Evolutionary conservation across 2,888 invertebrate genomes (phyloP).

Genomic region (Schizaphis graminum): DNA sequence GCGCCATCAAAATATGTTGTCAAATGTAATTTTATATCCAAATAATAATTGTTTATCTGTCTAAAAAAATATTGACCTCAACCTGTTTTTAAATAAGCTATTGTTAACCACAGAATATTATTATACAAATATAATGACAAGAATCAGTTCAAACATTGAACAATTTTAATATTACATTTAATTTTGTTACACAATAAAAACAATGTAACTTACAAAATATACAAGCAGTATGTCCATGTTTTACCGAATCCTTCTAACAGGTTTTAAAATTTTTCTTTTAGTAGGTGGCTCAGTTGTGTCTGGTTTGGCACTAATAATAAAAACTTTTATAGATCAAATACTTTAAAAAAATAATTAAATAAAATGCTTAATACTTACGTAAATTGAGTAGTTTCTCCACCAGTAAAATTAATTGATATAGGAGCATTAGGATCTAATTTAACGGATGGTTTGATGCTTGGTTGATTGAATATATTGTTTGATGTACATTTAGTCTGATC

Average conservation of each 20-base stretch:
- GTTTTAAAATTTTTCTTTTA: conserved; percentile 62
- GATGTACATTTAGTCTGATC: conserved; percentile 20
- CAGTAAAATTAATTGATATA: conserved; percentile 69
- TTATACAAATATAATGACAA: conserved; percentile 33
- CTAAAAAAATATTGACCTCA: conserved; percentile 26
- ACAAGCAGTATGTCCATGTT: conserved; percentile 35
- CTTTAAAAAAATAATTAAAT: background rate
- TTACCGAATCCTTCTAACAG: conserved; percentile 59
- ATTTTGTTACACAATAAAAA: conserved; percentile 32
- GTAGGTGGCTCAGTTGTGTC: conserved; percentile 52
- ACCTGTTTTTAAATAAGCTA: background rate
- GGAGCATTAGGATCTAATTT: conserved; percentile 69
- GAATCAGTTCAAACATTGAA: conserved; percentile 35
- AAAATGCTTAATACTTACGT: conserved; percentile 61
- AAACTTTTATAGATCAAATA: background rate
- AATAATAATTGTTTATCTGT: conserved; percentile 10
- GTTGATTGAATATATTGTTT: conserved; percentile 63
- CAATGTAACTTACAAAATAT: conserved; percentile 51
- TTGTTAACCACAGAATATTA: background rate
- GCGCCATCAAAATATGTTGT: conserved; percentile 14
- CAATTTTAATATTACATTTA: background rate
- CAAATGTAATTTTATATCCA: background rate
- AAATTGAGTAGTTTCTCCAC: conserved; percentile 68
- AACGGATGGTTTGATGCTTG: conserved; percentile 63
- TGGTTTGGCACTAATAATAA: conserved; percentile 41